Percentiles rank a stretch among this genome's conserved stretches.
Conservation (phyloP, 2,113 vertebrate genomes). For the Leuciscus idus region DNA sequence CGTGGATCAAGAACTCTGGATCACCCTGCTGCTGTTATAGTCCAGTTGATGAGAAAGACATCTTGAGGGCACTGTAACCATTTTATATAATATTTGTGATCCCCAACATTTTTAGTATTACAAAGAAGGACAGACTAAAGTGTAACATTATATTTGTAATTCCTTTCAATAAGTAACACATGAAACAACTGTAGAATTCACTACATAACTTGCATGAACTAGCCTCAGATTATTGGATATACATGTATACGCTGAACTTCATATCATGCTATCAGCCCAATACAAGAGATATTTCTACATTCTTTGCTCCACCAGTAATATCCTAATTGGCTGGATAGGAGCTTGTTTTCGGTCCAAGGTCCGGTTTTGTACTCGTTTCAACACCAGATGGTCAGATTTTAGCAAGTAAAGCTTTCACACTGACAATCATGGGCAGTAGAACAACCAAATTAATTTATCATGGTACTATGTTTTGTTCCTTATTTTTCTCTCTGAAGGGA, state of each 20-base stretch:
- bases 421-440: slow-evolving; percentile 68
- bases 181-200: neutral
- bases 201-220: neutral
- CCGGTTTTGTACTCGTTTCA: slow-evolving; percentile 77
- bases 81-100: neutral
- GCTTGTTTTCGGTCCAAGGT: slow-evolving; percentile 72
- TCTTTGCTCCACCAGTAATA: slow-evolving; percentile 46
- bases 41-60: slow-evolving; percentile 47
- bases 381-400: slow-evolving; percentile 75
- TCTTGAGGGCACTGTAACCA: slow-evolving; percentile 1
- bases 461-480: slow-evolving; percentile 18
- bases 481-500: slow-evolving; percentile 43
- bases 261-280: neutral
- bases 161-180: neutral
- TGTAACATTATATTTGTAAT: neutral
- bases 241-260: neutral
- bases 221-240: neutral
- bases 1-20: slow-evolving; percentile 53
- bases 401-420: slow-evolving; percentile 68
- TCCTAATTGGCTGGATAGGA: slow-evolving; percentile 69
- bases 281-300: slow-evolving; percentile 41
- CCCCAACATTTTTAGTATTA: neutral
- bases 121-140: neutral
- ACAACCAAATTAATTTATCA: slow-evolving; percentile 60
- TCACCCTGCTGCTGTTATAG: slow-evolving; percentile 54